Conservation (phyloP, 2,797 vertebrate genomes). For the Halcyon badia region DNA sequence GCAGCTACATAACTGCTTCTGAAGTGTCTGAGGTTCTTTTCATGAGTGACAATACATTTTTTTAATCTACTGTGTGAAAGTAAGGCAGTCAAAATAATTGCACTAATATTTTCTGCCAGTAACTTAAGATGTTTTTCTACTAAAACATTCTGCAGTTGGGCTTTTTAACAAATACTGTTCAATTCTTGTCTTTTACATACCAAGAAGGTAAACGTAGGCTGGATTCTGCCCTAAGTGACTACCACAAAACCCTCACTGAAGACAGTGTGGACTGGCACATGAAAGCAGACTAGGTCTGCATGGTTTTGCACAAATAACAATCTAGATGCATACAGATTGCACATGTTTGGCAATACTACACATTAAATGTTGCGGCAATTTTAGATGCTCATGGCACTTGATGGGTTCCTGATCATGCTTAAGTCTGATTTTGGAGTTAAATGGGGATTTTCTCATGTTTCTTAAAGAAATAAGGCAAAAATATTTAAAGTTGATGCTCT, state of each 20-base stretch:
- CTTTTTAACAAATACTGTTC: constrained; percentile 25
- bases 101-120: constrained; percentile 59
- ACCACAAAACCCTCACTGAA: neutral
- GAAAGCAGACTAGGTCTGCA: constrained; percentile 12
- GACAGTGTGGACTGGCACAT: neutral
- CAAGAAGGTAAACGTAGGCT: constrained; percentile 1
- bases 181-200: constrained; percentile 30
- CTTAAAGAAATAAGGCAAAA: neutral
- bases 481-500: neutral
- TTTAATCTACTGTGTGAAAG: constrained; percentile 56
- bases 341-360: neutral
- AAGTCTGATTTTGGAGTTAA: constrained; percentile 8
- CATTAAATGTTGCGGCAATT: neutral
- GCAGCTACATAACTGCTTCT: constrained; percentile 63
- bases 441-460: constrained; percentile 13
- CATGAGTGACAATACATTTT: constrained; percentile 41
- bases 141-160: constrained; percentile 39
- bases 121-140: constrained; percentile 75
- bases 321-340: neutral
- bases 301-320: constrained; percentile 30
- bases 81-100: constrained; percentile 64
- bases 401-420: neutral
- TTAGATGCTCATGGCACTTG: neutral
- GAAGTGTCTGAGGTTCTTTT: constrained; percentile 33
- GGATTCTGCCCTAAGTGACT: constrained; percentile 9